These are phyloP conservation scores for Vespertilio murinus DNA, from an alignment of 2,797 vertebrate species.

Conservation along the genomic window DNA sequence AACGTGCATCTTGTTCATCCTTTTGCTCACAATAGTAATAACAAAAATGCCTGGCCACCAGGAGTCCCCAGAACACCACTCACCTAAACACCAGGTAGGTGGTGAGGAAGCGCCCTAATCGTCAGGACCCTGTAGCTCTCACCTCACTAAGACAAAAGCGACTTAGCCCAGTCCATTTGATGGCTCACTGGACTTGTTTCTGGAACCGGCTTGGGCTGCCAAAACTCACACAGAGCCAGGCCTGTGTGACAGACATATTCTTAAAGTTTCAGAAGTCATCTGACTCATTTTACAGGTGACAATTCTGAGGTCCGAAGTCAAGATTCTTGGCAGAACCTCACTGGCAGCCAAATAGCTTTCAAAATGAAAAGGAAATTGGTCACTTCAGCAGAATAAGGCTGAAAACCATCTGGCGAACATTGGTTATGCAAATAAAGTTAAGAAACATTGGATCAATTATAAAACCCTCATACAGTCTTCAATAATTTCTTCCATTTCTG, in stretches of 20 bases:
- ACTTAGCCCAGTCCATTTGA: not conserved
- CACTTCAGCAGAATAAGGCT: not conserved
- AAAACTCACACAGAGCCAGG: not conserved
- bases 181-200: not conserved
- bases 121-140: too few relatives aligned
- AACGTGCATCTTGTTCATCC: slow-evolving; percentile 60
- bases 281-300: not conserved
- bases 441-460: not conserved
- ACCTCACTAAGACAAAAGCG: not conserved
- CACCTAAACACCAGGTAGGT: not conserved
- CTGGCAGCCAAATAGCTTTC: not conserved
- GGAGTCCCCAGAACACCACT: not conserved
- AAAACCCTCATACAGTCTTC: not conserved
- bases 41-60: not conserved
- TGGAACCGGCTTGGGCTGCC: not conserved
- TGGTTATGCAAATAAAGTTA: not conserved
- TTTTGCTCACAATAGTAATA: slow-evolving; percentile 7
- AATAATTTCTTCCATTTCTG: not conserved
- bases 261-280: not conserved
- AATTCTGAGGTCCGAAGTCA: not conserved
- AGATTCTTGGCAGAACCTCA: not conserved
- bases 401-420: not conserved
- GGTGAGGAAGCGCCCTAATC: not conserved
- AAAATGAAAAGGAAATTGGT: not conserved
- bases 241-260: not conserved